A percentile compares a stretch with the other conserved stretches of the same genome.
Conservation (phyloP, 2,113 vertebrate species). For the Anas platyrhynchos region DNA sequence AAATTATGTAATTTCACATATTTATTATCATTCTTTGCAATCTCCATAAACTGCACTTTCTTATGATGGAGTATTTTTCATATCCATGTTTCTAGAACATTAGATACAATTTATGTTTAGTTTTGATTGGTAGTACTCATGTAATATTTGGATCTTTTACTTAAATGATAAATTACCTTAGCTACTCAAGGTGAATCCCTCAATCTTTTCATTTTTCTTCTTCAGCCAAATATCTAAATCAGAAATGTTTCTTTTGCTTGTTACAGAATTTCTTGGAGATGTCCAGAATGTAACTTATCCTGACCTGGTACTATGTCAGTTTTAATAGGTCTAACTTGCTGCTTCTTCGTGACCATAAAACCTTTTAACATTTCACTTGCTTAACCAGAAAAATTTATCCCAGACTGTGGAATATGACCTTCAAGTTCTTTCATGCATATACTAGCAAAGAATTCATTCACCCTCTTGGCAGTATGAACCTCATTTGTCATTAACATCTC, state of each 20-base stretch:
- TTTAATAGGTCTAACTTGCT: constrained; percentile 34
- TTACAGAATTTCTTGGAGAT: background rate
- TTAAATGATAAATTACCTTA: constrained; percentile 5
- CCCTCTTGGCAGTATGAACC: constrained; percentile 32
- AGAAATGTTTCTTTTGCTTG: background rate
- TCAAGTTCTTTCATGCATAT: constrained; percentile 26
- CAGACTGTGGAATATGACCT: constrained; percentile 42
- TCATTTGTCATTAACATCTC: constrained; percentile 43
- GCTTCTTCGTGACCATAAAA: constrained; percentile 32
- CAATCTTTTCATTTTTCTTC: background rate
- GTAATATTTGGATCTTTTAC: background rate
- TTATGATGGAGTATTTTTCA: background rate
- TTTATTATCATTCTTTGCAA: background rate
- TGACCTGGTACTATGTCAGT: background rate
- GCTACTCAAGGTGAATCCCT: background rate
- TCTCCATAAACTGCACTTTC: background rate
- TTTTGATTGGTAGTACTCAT: background rate
- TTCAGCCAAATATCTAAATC: background rate
- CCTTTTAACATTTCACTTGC: constrained; percentile 38
- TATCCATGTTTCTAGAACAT: constrained; percentile 1
- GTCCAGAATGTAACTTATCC: constrained; percentile 16
- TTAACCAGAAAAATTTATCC: constrained; percentile 47
- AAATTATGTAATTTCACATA: background rate
- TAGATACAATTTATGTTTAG: background rate
- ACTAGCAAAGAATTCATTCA: constrained; percentile 16